Percentiles rank a stretch among this genome's conserved stretches.
phyloP scores from a whole-genome alignment of 2,797 vertebrate species.

The Thamnophis elegans region DNA sequence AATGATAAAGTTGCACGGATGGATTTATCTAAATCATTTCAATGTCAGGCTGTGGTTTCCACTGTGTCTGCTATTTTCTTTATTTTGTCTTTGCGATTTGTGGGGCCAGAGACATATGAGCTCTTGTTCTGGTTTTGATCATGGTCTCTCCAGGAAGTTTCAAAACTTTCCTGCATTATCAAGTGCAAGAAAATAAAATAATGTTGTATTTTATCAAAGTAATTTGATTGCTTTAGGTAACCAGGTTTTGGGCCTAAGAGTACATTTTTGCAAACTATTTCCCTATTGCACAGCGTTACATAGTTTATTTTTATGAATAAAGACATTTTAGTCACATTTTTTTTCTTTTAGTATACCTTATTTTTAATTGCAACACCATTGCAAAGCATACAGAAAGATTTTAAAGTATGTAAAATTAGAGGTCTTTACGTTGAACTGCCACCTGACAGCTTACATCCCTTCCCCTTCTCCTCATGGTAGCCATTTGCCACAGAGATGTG shows the following conservation, averaged over 20 bases:
- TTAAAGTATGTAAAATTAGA: neutral
- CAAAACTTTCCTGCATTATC: neutral
- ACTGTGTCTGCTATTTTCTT: neutral
- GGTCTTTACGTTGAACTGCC: neutral
- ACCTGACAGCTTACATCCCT: neutral
- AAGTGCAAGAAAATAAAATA: neutral
- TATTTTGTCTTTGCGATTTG: neutral
- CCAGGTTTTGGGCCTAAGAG: neutral
- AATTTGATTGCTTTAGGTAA: neutral
- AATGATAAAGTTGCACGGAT: neutral
- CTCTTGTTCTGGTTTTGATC: neutral
- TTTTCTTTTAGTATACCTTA: neutral
- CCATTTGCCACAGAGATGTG: neutral
- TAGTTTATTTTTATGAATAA: neutral
- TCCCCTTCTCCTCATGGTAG: neutral
- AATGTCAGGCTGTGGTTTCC: neutral
- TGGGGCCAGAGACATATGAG: neutral
- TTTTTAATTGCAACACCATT: neutral
- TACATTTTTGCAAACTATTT: neutral
- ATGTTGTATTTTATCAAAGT: neutral
- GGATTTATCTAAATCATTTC: neutral
- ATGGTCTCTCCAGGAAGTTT: neutral
- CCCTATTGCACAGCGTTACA: neutral
- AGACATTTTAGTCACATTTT: neutral
- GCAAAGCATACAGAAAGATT: neutral